A percentile compares a stretch with the other conserved stretches of the same genome.
Conservation (phyloP, 2,888 invertebrate species). For the Minunthozetes semirufus region DNA sequence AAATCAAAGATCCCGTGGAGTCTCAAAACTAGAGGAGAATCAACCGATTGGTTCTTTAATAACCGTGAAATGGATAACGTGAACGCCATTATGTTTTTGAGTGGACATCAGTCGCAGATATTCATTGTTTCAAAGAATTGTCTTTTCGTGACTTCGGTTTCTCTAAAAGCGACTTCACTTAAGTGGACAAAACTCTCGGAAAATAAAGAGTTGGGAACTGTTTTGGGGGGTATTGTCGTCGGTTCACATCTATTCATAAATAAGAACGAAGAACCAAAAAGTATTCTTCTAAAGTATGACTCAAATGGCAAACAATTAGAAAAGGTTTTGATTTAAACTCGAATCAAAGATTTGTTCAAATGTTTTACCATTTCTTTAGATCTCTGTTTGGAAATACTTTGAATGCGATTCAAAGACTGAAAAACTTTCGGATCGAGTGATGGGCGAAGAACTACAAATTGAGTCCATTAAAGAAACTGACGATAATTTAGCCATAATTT, state of each 20-base stretch:
- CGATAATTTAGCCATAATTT: background rate
- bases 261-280: background rate
- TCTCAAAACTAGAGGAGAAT: background rate
- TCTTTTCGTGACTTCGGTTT: background rate
- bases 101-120: background rate
- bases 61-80: background rate
- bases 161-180: background rate
- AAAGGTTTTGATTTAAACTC: background rate
- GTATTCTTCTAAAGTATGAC: background rate
- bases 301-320: background rate
- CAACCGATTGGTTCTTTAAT: background rate
- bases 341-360: too few species aligned
- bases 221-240: background rate
- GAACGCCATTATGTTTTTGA: background rate
- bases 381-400: slow-evolving; percentile 12
- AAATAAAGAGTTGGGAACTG: background rate
- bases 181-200: background rate
- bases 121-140: background rate
- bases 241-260: background rate
- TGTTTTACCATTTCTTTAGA: background rate
- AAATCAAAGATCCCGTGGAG: background rate
- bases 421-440: background rate
- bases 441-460: background rate
- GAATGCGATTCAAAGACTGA: background rate
- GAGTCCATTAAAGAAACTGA: background rate